Evolutionary conservation across 2,888 invertebrate genomes (phyloP), one percentile per base, ranked within the genome.

Genomic region (Digitonthophagus gazella): DNA sequence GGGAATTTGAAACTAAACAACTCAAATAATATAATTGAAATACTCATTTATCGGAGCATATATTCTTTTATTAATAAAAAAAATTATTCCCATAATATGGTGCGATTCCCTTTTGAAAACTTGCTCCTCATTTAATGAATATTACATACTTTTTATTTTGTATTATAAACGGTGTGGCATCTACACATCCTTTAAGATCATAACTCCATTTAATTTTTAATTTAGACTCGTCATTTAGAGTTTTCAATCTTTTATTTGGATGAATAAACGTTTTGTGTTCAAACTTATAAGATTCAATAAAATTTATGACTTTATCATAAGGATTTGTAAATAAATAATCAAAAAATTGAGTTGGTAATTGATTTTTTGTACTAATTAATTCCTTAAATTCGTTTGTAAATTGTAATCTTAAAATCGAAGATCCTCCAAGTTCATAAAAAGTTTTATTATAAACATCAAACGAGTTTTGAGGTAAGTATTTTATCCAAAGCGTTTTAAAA

Each of bases 101-200:
- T n/a, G n/a, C n/a, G n/a, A n/a, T n/a, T n/a, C n/a, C n/a, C n/a
- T n/a, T n/a, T n/a, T n/a, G n/a, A n/a, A n/a, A n/a, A n/a, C n/a
- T n/a, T n/a, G n/a, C n/a, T n/a, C n/a, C n/a, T n/a, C n/a, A n/a
- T n/a, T n/a, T n/a, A n/a, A n/a, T n/a, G n/a, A n/a, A n/a, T n/a
- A n/a, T n/a, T n/a, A 65, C 67, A 8, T 67, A 72, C 72, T 70
- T 66, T 19, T 67, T 70, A n/a, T 65, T 58, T 64, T 18, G 8
- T 54, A 86, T 86, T 65, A 89, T 74, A 16, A 86, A 83, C 15
- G 93, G 92, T 11, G 93, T 88, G 5, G 93, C 90, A 85, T 96
- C 95, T 6, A 96, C 88, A 84, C 96, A 96, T 82, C 94, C 95
- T 56, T 86, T 85, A 65, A 91, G 86, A 80, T 92, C 83, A 79